phyloP scores from a whole-genome alignment of 2,888 invertebrate genomes.

The Morpho helenor region DNA sequence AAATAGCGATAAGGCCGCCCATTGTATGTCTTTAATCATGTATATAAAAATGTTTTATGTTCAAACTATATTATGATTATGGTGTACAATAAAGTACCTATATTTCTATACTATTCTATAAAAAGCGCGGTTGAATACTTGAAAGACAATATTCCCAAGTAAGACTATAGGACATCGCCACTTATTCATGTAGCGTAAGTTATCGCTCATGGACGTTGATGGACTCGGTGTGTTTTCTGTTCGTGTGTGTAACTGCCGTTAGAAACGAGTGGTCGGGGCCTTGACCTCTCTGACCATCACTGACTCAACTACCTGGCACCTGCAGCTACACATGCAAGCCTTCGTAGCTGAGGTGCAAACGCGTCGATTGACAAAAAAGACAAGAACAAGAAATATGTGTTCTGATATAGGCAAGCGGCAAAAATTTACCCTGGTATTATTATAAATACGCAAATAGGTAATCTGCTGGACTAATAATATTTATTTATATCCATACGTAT shows the following conservation, averaged over 20 bases:
- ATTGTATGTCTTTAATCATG: too few species aligned
- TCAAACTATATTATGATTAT: too few species aligned
- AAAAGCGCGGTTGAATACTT: not conserved
- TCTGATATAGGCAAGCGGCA: too few species aligned
- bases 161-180: slow-evolving; percentile 1
- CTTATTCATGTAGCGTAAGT: slow-evolving; percentile 16
- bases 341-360: slow-evolving; percentile 3
- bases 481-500: too few species aligned
- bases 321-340: slow-evolving; percentile 8
- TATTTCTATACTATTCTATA: not conserved
- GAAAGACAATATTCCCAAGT: not conserved
- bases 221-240: slow-evolving; percentile 3
- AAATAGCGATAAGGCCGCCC: too few species aligned
- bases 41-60: too few species aligned
- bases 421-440: too few species aligned
- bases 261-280: slow-evolving; percentile 18
- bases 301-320: slow-evolving; percentile 10
- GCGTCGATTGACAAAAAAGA: not conserved
- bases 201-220: slow-evolving; percentile 2
- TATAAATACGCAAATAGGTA: too few species aligned
- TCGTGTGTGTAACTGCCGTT: slow-evolving; percentile 21
- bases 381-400: too few species aligned
- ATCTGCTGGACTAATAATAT: too few species aligned
- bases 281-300: slow-evolving; percentile 24
- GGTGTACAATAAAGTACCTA: too few species aligned